Evolutionary conservation across 2,113 vertebrate genomes (phyloP), one percentile per base, ranked within the genome.

Genomic region (Syngnathus typhle): DNA sequence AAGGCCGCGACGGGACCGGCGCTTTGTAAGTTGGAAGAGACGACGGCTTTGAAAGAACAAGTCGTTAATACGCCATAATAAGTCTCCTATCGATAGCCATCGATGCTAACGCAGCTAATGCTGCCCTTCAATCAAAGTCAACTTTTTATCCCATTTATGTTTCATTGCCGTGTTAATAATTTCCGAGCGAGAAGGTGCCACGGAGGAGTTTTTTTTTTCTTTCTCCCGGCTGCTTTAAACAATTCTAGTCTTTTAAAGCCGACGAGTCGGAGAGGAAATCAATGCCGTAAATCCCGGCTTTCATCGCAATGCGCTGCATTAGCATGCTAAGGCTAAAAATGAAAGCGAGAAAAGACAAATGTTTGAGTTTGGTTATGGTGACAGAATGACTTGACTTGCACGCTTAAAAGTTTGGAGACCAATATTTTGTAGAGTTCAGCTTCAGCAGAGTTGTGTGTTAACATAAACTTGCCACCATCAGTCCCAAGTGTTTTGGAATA

Each of bases 71-170:
- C 27, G 13, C 13, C 27, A 1, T 58, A 36, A 58, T 36, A 58
- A 58, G 6, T 58, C 55, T 32, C 27, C 36, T 15, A 58, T 58
- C 23, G 27, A 58, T 32, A 15, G 55, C 55, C 7, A 36, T 18
- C 27, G 27, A 36, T 32, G 27, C 55, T 36, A 15, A 36, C 55
- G 10, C 1, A 19, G 36, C 56, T 37, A 37, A 59, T 16, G 19
- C 60, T 21, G 19, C 19, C 38, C 19, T 61, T 61, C 60, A 21
- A 13, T 61, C 38, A 61, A 61, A 41, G 60, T 41, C 60, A 61
- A 61, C 60, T 21, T 61, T 43, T 6, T 11, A 6, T 41, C 11
- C 11, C 1, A 11, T 43, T 21, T 16, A 36, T 16, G 6, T 56
- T 32, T 58, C 55, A 36, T 7, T 4, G 52, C 52, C 8, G 7